These are phyloP conservation scores for Muntiacus muntjak DNA, from an alignment of 2,113 vertebrate genomes.

Conservation along the genomic window DNA sequence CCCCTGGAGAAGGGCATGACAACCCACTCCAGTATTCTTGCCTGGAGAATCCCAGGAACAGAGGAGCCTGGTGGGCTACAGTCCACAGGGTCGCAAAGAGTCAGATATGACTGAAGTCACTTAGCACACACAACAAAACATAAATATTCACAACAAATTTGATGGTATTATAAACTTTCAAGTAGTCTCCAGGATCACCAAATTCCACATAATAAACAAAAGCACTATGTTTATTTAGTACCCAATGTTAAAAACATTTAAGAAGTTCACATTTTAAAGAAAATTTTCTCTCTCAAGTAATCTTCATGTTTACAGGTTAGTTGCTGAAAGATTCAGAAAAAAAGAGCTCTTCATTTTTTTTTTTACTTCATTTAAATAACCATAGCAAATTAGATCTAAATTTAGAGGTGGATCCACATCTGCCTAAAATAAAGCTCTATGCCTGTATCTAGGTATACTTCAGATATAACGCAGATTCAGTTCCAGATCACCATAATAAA, in stretches of 20 bases:
- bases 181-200: background rate
- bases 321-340: background rate
- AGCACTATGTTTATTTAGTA: background rate
- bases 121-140: background rate
- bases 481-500: background rate
- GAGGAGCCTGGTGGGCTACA: background rate
- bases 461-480: background rate
- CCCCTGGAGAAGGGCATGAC: background rate
- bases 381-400: background rate
- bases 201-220: slow-evolving; percentile 13
- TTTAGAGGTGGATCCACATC: background rate
- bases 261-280: background rate
- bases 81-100: background rate
- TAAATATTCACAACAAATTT: background rate
- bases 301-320: background rate
- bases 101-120: background rate
- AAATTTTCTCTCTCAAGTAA: background rate
- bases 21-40: background rate
- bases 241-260: background rate
- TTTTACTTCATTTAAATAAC: slow-evolving; percentile 16
- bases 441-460: background rate
- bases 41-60: background rate
- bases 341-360: background rate
- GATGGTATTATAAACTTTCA: background rate
- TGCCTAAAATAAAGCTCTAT: background rate